A percentile compares a stretch with the other conserved stretches of the same genome.
These are phyloP conservation scores for Labrus mixtus DNA, from an alignment of 2,113 vertebrate species.

Conservation along the genomic window DNA sequence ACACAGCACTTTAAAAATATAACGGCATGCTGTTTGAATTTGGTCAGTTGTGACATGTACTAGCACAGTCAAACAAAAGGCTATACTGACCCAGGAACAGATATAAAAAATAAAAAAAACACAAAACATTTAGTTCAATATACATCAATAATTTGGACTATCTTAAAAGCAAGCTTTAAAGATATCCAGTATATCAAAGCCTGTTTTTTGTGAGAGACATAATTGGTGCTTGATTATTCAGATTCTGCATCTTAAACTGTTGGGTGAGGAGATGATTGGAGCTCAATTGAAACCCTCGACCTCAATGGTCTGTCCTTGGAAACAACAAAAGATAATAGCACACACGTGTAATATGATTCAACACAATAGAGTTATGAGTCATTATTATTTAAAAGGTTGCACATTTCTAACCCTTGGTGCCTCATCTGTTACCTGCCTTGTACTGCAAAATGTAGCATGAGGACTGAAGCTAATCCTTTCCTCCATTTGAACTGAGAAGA, in stretches of 20 bases:
- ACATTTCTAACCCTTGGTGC: not conserved
- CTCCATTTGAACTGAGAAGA: slow-evolving; percentile 20
- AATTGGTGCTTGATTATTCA: not conserved
- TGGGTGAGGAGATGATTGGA: not conserved
- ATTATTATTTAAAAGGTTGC: slow-evolving; percentile 33
- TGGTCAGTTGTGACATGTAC: not conserved
- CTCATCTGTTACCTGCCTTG: not conserved
- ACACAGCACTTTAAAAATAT: too few relatives aligned
- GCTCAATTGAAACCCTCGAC: not conserved
- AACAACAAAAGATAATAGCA: not conserved
- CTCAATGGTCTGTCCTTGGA: not conserved
- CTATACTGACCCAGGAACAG: not conserved
- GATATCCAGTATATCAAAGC: not conserved
- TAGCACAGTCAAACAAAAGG: not conserved
- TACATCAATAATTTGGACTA: not conserved
- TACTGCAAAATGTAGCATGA: slow-evolving; percentile 9
- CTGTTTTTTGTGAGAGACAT: not conserved
- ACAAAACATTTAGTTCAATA: not conserved
- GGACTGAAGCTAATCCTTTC: slow-evolving; percentile 33
- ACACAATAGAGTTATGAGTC: slow-evolving; percentile 1
- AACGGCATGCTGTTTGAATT: too few relatives aligned
- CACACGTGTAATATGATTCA: not conserved
- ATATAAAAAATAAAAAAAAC: too few relatives aligned
- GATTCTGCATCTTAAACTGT: not conserved
- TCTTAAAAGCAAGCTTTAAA: not conserved